A percentile compares a stretch with the other conserved stretches of the same genome.
phyloP scores from a whole-genome alignment of 2,888 invertebrate genomes.

The Phyto melanocephala region DNA sequence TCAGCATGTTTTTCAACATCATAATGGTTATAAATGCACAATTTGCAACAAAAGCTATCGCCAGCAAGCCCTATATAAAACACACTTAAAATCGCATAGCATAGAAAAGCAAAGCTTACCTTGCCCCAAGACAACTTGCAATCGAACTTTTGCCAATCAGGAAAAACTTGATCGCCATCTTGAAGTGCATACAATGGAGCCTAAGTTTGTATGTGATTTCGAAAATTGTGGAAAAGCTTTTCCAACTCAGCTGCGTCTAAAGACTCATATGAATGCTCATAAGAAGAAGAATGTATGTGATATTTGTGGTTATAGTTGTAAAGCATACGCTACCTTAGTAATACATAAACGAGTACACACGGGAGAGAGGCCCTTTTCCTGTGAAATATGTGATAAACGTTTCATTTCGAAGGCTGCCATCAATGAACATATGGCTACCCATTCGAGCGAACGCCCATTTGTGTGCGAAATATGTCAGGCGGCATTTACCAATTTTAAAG shows the following conservation, averaged over 20 bases:
- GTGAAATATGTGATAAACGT: conserved; percentile 52
- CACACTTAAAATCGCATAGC: not conserved
- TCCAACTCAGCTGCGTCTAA: conserved; percentile 68
- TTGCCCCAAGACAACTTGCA: conserved; percentile 70
- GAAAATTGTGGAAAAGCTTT: conserved; percentile 71
- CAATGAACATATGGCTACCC: conserved; percentile 45
- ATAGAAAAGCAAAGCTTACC: not conserved
- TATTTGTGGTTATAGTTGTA: conserved; percentile 67
- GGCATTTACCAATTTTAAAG: conserved; percentile 68
- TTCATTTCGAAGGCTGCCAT: conserved; percentile 45
- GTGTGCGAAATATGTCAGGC: conserved; percentile 68
- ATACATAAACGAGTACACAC: conserved; percentile 61
- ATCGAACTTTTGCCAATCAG: conserved; percentile 68
- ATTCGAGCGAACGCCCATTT: conserved; percentile 46
- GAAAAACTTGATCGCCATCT: conserved; percentile 68
- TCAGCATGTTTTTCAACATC: conserved; percentile 45
- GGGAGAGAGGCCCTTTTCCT: conserved; percentile 54
- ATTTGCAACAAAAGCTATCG: conserved; percentile 70
- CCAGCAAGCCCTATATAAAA: conserved; percentile 68
- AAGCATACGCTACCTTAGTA: conserved; percentile 51
- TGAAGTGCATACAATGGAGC: conserved; percentile 66
- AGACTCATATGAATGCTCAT: conserved; percentile 70
- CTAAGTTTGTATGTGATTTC: conserved; percentile 68
- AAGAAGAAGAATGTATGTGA: conserved; percentile 73
- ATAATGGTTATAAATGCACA: conserved; percentile 58